Evolutionary conservation across 1,140 invertebrate genomes (phyloP).

Genomic region (Drosophila ficusphila): DNA sequence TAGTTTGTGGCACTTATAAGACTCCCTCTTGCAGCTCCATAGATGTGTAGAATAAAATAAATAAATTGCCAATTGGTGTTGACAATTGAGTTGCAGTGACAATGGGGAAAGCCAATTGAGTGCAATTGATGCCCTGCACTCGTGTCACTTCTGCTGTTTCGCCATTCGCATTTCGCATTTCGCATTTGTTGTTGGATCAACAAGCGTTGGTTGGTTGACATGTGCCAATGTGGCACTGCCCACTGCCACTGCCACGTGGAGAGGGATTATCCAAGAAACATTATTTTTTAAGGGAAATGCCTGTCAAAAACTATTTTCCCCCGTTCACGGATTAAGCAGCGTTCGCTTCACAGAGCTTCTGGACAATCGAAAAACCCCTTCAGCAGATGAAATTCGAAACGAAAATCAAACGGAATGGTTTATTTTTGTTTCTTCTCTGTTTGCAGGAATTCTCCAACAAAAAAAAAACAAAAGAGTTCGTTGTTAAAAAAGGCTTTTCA

Average conservation of each 20-base stretch:
- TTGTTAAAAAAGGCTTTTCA: no score
- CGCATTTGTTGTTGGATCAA: constrained; percentile 5
- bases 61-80: constrained; percentile 50
- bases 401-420: not conserved
- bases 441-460: no score
- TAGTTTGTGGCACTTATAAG: no score
- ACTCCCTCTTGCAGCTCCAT: no score
- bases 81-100: constrained; percentile 72
- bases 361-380: no score
- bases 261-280: constrained; percentile 1
- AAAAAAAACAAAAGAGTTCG: no score
- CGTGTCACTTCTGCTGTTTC: constrained; percentile 8
- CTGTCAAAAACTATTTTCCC: constrained; percentile 5
- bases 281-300: constrained; percentile 2
- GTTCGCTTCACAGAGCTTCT: no score
- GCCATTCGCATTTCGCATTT: no score
- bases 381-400: no score
- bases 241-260: not conserved
- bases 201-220: constrained; percentile 46
- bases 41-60: not conserved
- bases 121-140: constrained; percentile 63
- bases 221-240: constrained; percentile 30
- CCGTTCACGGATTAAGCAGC: not conserved
- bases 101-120: constrained; percentile 75
- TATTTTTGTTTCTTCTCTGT: no score